Percentiles rank a stretch among this genome's conserved stretches.
Evolutionary conservation across 2,113 vertebrate species (phyloP).

Genomic region (Cyprinodon brontotheroides): DNA sequence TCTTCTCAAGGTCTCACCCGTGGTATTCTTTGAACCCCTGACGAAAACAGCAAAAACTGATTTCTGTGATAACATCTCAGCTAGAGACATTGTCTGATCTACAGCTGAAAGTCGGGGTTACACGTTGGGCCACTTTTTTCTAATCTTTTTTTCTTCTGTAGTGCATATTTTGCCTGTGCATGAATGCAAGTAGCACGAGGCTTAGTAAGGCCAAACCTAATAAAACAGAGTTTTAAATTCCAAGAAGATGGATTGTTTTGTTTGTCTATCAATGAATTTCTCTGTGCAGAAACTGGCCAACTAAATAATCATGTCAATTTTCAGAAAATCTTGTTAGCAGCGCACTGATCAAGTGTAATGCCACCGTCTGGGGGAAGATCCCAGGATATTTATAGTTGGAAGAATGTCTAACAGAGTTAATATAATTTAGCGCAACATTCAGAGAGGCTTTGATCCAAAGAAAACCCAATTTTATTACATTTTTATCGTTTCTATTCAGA

Average conservation of each 20-base stretch:
- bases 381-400: not conserved
- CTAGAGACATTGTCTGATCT: constrained; percentile 39
- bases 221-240: not conserved
- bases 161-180: not conserved
- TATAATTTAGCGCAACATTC: not conserved
- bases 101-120: constrained; percentile 26
- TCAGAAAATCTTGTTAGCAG: constrained; percentile 43
- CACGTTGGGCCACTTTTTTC: constrained; percentile 2
- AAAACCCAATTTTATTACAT: not conserved
- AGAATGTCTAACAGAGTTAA: constrained; percentile 5
- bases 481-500: not conserved
- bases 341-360: constrained; percentile 22
- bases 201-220: not conserved
- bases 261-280: constrained; percentile 23
- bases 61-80: constrained; percentile 47
- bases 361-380: constrained; percentile 6
- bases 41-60: constrained; percentile 39
- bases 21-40: constrained; percentile 56
- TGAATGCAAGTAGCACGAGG: not conserved
- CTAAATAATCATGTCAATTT: constrained; percentile 31
- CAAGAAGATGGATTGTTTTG: not conserved
- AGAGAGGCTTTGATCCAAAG: not conserved
- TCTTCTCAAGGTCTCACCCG: constrained; percentile 61
- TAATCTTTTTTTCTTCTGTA: not conserved
- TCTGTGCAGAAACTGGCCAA: constrained; percentile 25